Percentiles rank a stretch among this genome's conserved stretches.
phyloP scores from a whole-genome alignment of 2,113 vertebrate species.

The Phalacrocorax aristotelis region DNA sequence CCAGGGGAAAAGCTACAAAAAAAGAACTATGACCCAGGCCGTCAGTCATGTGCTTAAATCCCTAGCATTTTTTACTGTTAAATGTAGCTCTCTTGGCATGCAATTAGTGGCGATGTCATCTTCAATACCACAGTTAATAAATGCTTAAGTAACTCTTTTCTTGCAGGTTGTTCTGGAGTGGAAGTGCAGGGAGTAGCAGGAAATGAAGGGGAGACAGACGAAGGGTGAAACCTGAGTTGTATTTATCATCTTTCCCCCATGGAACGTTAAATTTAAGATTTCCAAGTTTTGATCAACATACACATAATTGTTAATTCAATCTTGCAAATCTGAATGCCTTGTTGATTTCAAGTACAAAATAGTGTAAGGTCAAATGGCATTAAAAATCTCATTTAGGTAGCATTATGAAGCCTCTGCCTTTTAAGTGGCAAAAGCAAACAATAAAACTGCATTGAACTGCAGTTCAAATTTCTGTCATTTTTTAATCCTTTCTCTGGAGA shows the following conservation, averaged over 20 bases:
- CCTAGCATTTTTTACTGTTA: conserved; percentile 23
- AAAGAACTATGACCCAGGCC: not conserved
- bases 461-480: conserved; percentile 11
- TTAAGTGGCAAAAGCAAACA: conserved; percentile 16
- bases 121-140: not conserved
- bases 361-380: not conserved
- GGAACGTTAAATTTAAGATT: not conserved
- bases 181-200: not conserved
- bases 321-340: not conserved
- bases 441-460: not conserved
- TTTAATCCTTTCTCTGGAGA: not conserved
- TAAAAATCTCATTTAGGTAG: not conserved
- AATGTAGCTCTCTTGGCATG: not conserved
- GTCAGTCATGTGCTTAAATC: not conserved
- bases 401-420: not conserved
- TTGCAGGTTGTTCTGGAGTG: not conserved
- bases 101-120: not conserved
- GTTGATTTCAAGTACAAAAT: not conserved
- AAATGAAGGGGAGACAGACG: not conserved
- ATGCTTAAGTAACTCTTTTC: not conserved
- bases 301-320: not conserved
- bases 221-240: not conserved
- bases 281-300: not conserved
- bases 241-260: not conserved
- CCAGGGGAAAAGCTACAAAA: not conserved